Conservation (phyloP, 2,888 invertebrate genomes). For the Dascillus cervinus region DNA sequence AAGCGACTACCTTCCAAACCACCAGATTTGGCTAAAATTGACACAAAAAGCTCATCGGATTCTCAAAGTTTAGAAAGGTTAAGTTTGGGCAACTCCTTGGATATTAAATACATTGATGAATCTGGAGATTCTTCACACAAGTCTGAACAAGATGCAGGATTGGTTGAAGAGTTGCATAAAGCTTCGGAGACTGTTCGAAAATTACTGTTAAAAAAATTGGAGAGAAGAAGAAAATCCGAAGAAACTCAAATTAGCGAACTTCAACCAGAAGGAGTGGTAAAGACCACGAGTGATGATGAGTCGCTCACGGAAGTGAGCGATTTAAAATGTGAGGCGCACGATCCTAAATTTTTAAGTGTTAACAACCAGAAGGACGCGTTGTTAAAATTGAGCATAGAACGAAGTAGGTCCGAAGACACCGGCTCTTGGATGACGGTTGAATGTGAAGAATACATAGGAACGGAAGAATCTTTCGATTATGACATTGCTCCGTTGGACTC, state of each 20-base stretch:
- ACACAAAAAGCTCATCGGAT: slow-evolving; percentile 39
- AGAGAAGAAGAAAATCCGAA: slow-evolving; percentile 23
- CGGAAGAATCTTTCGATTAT: slow-evolving; percentile 55
- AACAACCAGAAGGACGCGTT: slow-evolving; percentile 45
- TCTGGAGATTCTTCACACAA: slow-evolving; percentile 40
- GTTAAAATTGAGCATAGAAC: slow-evolving; percentile 41
- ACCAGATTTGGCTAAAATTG: slow-evolving; percentile 37
- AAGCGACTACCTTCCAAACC: slow-evolving; percentile 35
- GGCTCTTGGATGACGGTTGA: slow-evolving; percentile 62
- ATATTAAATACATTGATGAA: slow-evolving; percentile 42
- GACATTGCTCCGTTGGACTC: slow-evolving; percentile 34
- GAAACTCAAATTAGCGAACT: slow-evolving; percentile 1
- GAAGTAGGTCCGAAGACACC: slow-evolving; percentile 60
- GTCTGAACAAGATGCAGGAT: slow-evolving; percentile 37
- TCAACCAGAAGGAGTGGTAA: slow-evolving; percentile 15
- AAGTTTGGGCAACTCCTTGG: slow-evolving; percentile 39
- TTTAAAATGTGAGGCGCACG: slow-evolving; percentile 43
- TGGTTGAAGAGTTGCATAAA: slow-evolving; percentile 36
- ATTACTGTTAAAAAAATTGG: slow-evolving; percentile 34
- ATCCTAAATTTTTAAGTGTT: slow-evolving; percentile 47
- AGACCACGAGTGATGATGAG: slow-evolving; percentile 59
- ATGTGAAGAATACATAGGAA: slow-evolving; percentile 58
- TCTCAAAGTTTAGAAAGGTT: slow-evolving; percentile 37
- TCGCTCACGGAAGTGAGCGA: slow-evolving; percentile 61
- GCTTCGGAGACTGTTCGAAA: slow-evolving; percentile 36